Evolutionary conservation across 2,888 invertebrate species (phyloP), one percentile per base, ranked within the genome.

Genomic region (Cheilosia urbana): DNA sequence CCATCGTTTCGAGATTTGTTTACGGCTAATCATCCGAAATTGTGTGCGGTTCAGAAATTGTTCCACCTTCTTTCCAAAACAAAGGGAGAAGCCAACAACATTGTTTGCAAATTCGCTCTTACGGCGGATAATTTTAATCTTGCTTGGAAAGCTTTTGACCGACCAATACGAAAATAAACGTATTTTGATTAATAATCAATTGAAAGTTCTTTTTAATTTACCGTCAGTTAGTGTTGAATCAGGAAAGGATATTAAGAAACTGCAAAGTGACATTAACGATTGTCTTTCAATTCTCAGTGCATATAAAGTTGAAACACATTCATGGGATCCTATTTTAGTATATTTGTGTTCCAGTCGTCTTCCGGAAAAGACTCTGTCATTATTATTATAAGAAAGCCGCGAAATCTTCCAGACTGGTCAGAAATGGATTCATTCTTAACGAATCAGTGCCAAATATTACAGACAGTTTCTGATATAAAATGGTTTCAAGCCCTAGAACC

Each of bases 101-200:
- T 81, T 7, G 30, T 81, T 15, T n/a, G 24, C 5, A 60, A 76
- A 27, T 49, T 75, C 15, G 51, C 49, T n/a, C 49, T 84, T n/a
- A 69, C 79, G 0, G 53, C 63, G 0, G 66, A 79, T 6, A 73
- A 68, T 47, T 79, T 73, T 15, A 68, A 60, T 15, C 30, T 63
- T 2, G 78, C 79, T 3, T 83, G 78, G 68, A 21, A 37, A 1
- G 66, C 66, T 7, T n/a, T 21, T 73, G 4, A 40, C 40, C 4
- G 63, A 84, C 9, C 60, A 73, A n/a, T 84, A 75, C 13, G 79
- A 84, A 53, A 84, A 79, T 34, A 73, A 72, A 40, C 60, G 78
- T 6, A 65, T 76, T 3, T 40, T 85, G 9, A 60, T 75, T 0
- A 84, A 80, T 21, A 49, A 47, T 6, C 65, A 77, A 49, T 40